A percentile compares a stretch with the other conserved stretches of the same genome.
phyloP scores from a whole-genome alignment of 2,113 vertebrate genomes.

The Chloebia gouldiae region DNA sequence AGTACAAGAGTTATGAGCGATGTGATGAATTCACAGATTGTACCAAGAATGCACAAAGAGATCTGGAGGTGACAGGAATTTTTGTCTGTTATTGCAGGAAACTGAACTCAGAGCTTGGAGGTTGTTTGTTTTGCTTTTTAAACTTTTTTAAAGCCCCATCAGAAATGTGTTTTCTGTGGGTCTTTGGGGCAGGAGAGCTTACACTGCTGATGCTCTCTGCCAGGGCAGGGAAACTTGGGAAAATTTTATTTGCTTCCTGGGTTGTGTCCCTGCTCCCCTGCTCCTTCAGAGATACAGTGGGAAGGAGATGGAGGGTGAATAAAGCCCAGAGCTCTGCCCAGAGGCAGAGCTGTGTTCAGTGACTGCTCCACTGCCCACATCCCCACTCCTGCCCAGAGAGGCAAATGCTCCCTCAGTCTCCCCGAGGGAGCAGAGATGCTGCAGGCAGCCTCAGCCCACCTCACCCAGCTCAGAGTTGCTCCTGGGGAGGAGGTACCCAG shows the following conservation, averaged over 20 bases:
- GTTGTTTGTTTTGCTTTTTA: too few relatives aligned
- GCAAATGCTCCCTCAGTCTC: neutral
- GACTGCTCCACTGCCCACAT: neutral
- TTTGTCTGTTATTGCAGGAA: neutral
- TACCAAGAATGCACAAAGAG: slow-evolving; percentile 1
- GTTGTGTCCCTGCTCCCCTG: neutral
- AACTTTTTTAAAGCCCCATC: neutral
- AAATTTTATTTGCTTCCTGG: neutral
- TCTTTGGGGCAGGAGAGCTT: neutral
- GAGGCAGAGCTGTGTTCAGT: neutral
- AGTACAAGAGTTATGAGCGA: neutral
- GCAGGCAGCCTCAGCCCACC: neutral
- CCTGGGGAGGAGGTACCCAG: neutral
- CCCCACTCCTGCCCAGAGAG: neutral
- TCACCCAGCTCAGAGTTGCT: neutral
- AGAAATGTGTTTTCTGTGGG: neutral
- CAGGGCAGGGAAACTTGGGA: neutral
- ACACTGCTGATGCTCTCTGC: neutral
- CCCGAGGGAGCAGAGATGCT: neutral
- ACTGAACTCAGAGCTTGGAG: neutral
- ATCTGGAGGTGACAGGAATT: neutral
- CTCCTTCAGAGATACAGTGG: neutral
- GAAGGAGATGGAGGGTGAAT: neutral
- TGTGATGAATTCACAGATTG: neutral
- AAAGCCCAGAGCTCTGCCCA: neutral